These are phyloP conservation scores for Drosophila pseudotakahashii DNA, from an alignment of 2,888 invertebrate species.

Conservation along the genomic window DNA sequence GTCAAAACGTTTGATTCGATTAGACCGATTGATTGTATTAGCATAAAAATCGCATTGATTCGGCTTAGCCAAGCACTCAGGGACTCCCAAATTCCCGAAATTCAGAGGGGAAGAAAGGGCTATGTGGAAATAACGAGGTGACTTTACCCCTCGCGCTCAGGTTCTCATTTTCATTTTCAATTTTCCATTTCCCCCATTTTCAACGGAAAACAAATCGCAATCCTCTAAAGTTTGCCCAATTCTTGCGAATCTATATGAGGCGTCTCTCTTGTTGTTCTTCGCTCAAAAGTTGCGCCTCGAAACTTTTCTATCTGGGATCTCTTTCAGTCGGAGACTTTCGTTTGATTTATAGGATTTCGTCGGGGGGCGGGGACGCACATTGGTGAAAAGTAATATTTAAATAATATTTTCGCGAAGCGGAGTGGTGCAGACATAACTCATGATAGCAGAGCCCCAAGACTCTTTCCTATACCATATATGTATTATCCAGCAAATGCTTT, in stretches of 20 bases:
- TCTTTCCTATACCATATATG: not conserved
- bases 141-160: slow-evolving; percentile 14
- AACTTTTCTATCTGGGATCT: slow-evolving; percentile 39
- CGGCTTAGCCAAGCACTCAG: slow-evolving; percentile 57
- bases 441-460: slow-evolving; percentile 9
- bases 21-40: slow-evolving; percentile 78
- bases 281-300: slow-evolving; percentile 21
- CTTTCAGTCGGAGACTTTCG: slow-evolving; percentile 27
- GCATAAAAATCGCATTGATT: slow-evolving; percentile 73
- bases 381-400: slow-evolving; percentile 45
- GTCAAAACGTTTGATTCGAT: slow-evolving; percentile 77
- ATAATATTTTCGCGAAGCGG: slow-evolving; percentile 24
- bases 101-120: not conserved
- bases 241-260: slow-evolving; percentile 32
- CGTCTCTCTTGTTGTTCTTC: slow-evolving; percentile 31
- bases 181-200: slow-evolving; percentile 25
- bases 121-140: slow-evolving; percentile 15
- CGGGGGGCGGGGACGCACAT: slow-evolving; percentile 10
- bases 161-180: slow-evolving; percentile 38
- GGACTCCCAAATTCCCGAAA: slow-evolving; percentile 8
- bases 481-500: not conserved
- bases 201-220: slow-evolving; percentile 31
- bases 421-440: slow-evolving; percentile 21
- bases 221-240: slow-evolving; percentile 35
- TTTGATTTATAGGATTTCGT: slow-evolving; percentile 37